These are phyloP conservation scores for Brachionus plicatilis DNA, from an alignment of 1,140 invertebrate genomes.

Conservation along the genomic window DNA sequence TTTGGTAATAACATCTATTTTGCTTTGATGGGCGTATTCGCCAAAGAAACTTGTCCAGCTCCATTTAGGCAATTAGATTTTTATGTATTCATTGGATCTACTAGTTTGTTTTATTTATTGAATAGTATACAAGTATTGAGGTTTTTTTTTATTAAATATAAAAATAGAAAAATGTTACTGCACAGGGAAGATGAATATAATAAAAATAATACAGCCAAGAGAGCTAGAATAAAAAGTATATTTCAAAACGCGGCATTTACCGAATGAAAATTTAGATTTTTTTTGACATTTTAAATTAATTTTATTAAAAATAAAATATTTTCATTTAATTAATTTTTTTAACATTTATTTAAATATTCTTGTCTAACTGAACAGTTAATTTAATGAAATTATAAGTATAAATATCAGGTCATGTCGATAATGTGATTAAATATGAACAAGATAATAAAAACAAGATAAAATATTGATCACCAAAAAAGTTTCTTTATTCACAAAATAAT, in stretches of 20 bases:
- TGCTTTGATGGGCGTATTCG: conserved; percentile 7
- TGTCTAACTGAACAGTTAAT: neutral
- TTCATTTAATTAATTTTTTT: neutral
- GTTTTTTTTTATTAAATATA: conserved; percentile 23
- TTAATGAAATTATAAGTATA: neutral
- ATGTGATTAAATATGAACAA: no score
- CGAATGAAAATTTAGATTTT: neutral
- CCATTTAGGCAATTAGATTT: neutral
- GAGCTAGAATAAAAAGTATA: conserved; percentile 20
- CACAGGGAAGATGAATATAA: conserved; percentile 3
- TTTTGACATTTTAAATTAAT: neutral
- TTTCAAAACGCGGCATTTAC: neutral
- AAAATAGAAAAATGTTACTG: neutral
- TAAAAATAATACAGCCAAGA: neutral
- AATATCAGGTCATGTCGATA: no score
- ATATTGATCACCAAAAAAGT: no score
- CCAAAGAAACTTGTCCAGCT: neutral
- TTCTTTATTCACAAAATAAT: no score
- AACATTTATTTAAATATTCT: no score
- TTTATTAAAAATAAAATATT: neutral
- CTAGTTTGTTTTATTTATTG: conserved; percentile 6
- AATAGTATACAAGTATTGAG: conserved; percentile 16
- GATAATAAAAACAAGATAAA: no score
- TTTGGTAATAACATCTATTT: conserved; percentile 10
- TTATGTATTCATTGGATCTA: conserved; percentile 1